Conservation (phyloP, 1,140 invertebrate species). For the Leptinotarsa texana region DNA sequence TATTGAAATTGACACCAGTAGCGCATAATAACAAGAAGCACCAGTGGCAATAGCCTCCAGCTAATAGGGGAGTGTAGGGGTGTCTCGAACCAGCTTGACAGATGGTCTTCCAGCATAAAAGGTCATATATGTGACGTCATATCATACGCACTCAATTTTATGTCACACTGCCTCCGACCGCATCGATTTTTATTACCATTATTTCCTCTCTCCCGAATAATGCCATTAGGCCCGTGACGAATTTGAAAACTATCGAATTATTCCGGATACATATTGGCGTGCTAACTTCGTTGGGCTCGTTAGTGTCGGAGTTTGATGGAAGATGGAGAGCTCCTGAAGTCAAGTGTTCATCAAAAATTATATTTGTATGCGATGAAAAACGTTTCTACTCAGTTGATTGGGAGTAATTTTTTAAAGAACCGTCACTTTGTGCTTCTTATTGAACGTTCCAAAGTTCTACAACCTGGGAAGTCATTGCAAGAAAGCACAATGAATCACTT, state of each 20-base stretch:
- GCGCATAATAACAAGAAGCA: slow-evolving; percentile 41
- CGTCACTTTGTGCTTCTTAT: too few species aligned
- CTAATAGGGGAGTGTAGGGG: slow-evolving; percentile 31
- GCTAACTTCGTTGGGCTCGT: background rate
- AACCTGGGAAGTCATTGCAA: too few species aligned
- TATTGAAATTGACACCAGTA: slow-evolving; percentile 45
- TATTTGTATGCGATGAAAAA: too few species aligned
- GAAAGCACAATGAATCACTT: too few species aligned
- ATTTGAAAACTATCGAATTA: slow-evolving; percentile 10
- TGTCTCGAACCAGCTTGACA: slow-evolving; percentile 51
- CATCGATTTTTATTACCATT: slow-evolving; percentile 43
- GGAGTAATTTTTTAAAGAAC: too few species aligned
- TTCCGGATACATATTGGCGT: slow-evolving; percentile 11
- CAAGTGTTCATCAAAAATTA: too few species aligned
- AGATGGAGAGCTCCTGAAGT: background rate
- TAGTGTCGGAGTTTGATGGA: slow-evolving; percentile 10
- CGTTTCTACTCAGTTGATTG: too few species aligned
- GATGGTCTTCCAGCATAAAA: slow-evolving; percentile 52
- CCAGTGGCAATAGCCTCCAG: slow-evolving; percentile 38
- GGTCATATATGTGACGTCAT: slow-evolving; percentile 47
- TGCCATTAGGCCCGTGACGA: slow-evolving; percentile 11
- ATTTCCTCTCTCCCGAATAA: slow-evolving; percentile 15
- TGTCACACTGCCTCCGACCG: slow-evolving; percentile 42
- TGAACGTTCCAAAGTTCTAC: too few species aligned
- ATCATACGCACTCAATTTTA: slow-evolving; percentile 41